Percentiles rank a stretch among this genome's conserved stretches.
phyloP scores from a whole-genome alignment of 2,888 invertebrate species.

The Mechanitis messenoides region DNA sequence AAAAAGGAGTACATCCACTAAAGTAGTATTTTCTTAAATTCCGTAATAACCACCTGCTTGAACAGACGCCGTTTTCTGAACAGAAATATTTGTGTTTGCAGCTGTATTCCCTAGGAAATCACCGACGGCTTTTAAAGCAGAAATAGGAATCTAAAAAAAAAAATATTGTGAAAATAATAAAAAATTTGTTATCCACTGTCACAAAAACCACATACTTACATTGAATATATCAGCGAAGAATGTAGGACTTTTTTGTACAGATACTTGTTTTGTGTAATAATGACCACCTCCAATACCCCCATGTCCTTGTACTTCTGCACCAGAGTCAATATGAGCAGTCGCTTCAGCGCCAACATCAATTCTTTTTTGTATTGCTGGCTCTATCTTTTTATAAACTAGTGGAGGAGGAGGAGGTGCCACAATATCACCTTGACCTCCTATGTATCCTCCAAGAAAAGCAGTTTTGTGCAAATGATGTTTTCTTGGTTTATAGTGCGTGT shows the following conservation, averaged over 20 bases:
- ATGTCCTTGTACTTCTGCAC: conserved; percentile 31
- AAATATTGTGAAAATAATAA: conserved; percentile 7
- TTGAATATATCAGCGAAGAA: conserved; percentile 80
- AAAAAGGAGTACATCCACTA: too few species aligned
- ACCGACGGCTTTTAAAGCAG: conserved; percentile 79
- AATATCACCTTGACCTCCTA: conserved; percentile 42
- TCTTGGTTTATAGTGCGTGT: conserved; percentile 50
- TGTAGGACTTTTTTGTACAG: conserved; percentile 53
- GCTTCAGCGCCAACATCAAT: conserved; percentile 49
- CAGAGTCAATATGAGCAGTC: conserved; percentile 35
- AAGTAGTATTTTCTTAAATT: conserved; percentile 3
- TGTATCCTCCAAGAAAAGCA: conserved; percentile 53
- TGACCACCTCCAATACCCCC: conserved; percentile 36
- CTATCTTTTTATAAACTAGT: conserved; percentile 32
- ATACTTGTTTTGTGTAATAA: conserved; percentile 49
- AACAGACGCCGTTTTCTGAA: conserved; percentile 62
- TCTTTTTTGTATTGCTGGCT: conserved; percentile 50
- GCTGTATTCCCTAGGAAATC: conserved; percentile 76
- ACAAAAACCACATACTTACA: conserved; percentile 56
- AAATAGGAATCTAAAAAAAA: conserved; percentile 79
- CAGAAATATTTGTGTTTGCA: conserved; percentile 56
- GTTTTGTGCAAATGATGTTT: conserved; percentile 54
- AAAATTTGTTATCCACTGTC: background rate
- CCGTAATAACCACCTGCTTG: conserved; percentile 50
- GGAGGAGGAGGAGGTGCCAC: conserved; percentile 29